Base-by-base conservation (phyloP, 2,888 invertebrate genomes). In the Pelosia muscerda region DNA sequence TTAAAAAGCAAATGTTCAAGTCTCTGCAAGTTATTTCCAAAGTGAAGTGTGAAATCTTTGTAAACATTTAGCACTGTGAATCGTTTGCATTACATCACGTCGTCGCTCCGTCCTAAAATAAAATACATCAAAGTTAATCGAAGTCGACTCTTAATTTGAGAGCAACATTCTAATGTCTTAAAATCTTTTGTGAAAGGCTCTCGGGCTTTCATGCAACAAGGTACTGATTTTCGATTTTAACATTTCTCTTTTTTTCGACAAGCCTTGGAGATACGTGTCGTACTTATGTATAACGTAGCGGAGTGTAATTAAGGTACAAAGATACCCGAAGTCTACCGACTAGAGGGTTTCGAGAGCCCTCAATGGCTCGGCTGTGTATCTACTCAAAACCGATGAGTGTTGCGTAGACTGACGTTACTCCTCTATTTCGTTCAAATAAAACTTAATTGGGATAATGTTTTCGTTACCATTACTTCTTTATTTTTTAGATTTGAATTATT, bases 301-400 rank as follows among this genome's bases (percentile, higher is more conserved):
- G 86, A 89, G 91, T 90, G 92, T 93, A 94, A 94, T 95, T 94
- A 95, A 94, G 92, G 94, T 92, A 93, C 91, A 93, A 94, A 93
- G 94, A 94, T 94, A 93, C 90, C 92, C 92, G 87, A 92, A 92
- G 92, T 90, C 92, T 90, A 87, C 88, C 85, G 86, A 85, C 86
- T 87, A 72, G 89, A 90, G 91, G 84, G 87, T 75, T 86, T 90
- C 79, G 81, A 94, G 94, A 71, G 87, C 88, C 83, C 93, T 86
- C 84, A 89, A 85, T 87, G 92, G 92, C n/a, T 89, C 88, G 89
- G 81, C 87, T 87, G 89, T 89, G 89, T 91, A 89, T n/a, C 49
- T 49, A 49, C 94, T 94, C 89, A 87, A 86, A 89, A 85, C 86
- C 88, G 86, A 87, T 86, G 90, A 94, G 92, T 90, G 91, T 90